Conservation (phyloP, 2,113 vertebrate species). For the Sylvietta virens region DNA sequence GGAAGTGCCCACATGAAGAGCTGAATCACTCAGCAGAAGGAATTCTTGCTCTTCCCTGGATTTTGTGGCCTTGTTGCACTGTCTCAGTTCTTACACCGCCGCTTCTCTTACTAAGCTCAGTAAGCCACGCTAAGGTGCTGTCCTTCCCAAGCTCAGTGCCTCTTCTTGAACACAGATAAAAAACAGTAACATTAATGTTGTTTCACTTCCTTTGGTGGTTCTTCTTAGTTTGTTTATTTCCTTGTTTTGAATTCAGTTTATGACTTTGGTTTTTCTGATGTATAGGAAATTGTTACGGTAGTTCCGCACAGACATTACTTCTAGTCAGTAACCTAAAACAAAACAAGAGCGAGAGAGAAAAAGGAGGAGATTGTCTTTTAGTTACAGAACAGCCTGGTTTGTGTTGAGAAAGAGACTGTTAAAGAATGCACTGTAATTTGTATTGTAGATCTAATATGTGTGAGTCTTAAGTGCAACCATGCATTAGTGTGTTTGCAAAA, state of each 20-base stretch:
- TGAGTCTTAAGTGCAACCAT: not conserved
- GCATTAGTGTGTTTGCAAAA: constrained; percentile 26
- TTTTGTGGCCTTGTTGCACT: not conserved
- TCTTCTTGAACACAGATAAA: not conserved
- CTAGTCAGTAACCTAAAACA: not conserved
- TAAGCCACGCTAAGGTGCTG: not conserved
- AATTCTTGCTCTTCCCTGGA: not conserved
- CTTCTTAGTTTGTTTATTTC: not conserved
- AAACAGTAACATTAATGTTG: not conserved
- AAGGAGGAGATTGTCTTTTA: not conserved
- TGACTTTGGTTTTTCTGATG: constrained; percentile 16
- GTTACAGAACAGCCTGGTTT: constrained; percentile 22
- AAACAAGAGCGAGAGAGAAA: not conserved
- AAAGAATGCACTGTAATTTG: constrained; percentile 20
- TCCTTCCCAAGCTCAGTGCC: not conserved
- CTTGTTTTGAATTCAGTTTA: constrained; percentile 11
- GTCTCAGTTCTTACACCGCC: not conserved
- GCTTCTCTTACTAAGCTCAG: not conserved
- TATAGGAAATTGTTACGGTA: constrained; percentile 14
- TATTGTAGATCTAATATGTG: not conserved
- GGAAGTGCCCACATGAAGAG: not conserved
- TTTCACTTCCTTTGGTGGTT: not conserved
- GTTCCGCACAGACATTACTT: not conserved
- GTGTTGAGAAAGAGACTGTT: not conserved
- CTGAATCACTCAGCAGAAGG: not conserved